phyloP scores from a whole-genome alignment of 2,797 vertebrate species.

The Rhodeus uyekii region DNA sequence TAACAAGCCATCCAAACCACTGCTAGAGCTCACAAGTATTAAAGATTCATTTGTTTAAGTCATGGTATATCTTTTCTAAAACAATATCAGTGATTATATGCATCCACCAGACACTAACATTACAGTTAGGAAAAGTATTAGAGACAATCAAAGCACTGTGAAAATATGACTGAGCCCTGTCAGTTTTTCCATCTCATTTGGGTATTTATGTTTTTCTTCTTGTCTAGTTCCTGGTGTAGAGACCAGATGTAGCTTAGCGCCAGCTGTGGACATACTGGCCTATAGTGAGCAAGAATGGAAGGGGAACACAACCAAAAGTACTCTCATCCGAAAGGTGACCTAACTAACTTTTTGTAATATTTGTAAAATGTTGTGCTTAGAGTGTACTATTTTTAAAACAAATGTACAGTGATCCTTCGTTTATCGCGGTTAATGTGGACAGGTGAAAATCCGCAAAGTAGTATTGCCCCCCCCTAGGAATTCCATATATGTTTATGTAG shows the following conservation, averaged over 20 bases:
- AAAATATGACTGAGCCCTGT: neutral
- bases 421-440: no score
- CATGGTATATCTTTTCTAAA: neutral
- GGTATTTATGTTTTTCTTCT: neutral
- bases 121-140: neutral
- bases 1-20: slow-evolving; percentile 40
- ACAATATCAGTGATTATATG: neutral
- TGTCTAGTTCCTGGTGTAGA: slow-evolving; percentile 65
- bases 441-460: no score
- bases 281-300: slow-evolving; percentile 94
- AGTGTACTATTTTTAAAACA: neutral
- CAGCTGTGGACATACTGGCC: slow-evolving; percentile 86
- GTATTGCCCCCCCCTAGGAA: no score
- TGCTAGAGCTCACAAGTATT: slow-evolving; percentile 63
- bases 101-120: neutral
- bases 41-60: slow-evolving; percentile 18
- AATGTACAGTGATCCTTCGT: no score
- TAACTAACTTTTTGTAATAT: neutral
- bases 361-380: neutral
- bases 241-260: slow-evolving; percentile 81
- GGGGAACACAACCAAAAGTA: slow-evolving; percentile 89
- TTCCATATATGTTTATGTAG: no score
- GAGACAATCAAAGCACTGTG: neutral
- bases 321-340: slow-evolving; percentile 89
- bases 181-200: neutral